Conservation (phyloP, 2,113 vertebrate species). For the Phyllostomus hastatus region DNA sequence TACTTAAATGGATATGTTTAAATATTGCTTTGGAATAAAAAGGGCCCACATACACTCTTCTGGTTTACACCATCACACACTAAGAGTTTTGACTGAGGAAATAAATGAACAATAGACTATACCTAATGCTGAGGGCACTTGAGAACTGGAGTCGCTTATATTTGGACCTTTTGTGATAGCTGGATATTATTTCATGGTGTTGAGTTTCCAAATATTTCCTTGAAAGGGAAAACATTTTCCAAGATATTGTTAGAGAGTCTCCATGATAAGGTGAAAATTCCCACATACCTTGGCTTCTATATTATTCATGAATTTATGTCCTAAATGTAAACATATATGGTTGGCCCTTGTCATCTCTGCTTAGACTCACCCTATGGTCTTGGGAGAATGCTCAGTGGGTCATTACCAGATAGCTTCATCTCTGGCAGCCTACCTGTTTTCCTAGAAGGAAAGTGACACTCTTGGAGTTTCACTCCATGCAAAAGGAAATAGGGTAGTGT, state of each 20-base stretch:
- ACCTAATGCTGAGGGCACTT: neutral
- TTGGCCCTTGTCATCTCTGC: neutral
- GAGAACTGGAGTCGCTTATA: neutral
- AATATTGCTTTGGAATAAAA: neutral
- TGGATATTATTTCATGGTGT: neutral
- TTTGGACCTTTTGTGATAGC: neutral
- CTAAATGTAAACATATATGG: neutral
- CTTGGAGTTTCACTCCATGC: neutral
- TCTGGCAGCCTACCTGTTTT: neutral
- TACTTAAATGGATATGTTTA: neutral
- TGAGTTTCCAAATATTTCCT: neutral
- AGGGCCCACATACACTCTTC: neutral
- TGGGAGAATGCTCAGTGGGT: neutral
- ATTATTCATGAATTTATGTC: neutral
- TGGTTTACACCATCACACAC: neutral
- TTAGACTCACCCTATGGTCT: neutral
- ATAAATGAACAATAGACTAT: neutral
- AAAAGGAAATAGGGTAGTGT: constrained; percentile 7
- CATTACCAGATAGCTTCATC: neutral
- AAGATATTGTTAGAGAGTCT: neutral
- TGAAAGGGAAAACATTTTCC: neutral
- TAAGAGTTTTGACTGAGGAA: neutral
- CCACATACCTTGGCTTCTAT: neutral
- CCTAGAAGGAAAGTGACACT: neutral
- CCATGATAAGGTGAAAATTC: neutral